phyloP scores from a whole-genome alignment of 1,140 invertebrate genomes.

The Pectinophora gossypiella region DNA sequence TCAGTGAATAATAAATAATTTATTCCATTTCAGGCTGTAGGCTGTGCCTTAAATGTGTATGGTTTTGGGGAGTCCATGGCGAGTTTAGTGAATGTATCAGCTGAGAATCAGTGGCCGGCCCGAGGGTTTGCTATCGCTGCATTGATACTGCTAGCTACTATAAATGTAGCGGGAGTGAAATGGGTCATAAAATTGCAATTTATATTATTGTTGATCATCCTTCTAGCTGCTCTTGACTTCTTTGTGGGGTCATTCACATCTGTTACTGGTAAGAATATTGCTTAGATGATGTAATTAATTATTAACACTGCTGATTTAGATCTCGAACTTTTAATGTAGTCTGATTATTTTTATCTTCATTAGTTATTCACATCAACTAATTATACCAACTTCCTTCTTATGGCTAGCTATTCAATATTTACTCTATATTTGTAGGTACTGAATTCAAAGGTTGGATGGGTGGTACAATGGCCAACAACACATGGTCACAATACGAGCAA shows the following conservation, averaged over 20 bases:
- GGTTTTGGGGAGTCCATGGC: conserved; percentile 98
- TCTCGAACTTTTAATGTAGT: too few relatives aligned
- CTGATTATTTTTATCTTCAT: too few relatives aligned
- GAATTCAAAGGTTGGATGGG: conserved; percentile 92
- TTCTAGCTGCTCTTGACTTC: conserved; percentile 93
- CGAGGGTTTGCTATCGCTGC: conserved; percentile 88
- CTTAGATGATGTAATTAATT: too few relatives aligned
- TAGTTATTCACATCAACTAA: background rate
- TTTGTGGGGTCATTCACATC: conserved; percentile 91
- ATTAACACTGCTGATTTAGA: too few relatives aligned
- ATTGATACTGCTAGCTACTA: conserved; percentile 87
- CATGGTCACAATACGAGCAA: conserved; percentile 86
- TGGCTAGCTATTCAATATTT: too few relatives aligned
- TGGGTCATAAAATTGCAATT: conserved; percentile 96
- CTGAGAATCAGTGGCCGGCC: conserved; percentile 84
- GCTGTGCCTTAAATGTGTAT: conserved; percentile 94
- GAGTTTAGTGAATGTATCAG: conserved; percentile 79
- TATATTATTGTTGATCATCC: conserved; percentile 86
- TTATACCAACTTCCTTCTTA: too few relatives aligned
- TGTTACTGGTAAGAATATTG: conserved; percentile 78
- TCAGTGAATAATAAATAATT: conserved; percentile 8
- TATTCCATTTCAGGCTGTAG: conserved; percentile 86
- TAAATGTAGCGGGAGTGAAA: conserved; percentile 94
- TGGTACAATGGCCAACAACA: conserved; percentile 88
- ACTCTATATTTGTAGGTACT: conserved; percentile 27